Evolutionary conservation across 2,113 vertebrate species (phyloP).

Genomic region (Solenodon paradoxus): DNA sequence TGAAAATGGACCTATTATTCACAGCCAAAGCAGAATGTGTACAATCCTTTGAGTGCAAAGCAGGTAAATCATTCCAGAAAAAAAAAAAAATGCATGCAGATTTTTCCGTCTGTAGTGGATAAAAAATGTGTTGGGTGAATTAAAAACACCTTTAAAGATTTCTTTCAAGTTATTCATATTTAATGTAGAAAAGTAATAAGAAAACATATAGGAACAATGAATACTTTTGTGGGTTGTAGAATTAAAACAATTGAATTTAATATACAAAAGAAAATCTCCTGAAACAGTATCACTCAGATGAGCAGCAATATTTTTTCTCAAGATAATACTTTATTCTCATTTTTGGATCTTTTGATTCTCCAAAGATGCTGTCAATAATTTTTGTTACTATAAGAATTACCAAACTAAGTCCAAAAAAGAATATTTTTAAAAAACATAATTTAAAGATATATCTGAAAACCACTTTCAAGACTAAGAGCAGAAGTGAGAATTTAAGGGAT

Average conservation of each 20-base stretch:
- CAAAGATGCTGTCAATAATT: background rate
- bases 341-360: background rate
- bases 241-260: background rate
- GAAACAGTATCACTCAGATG: background rate
- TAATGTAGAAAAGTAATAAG: background rate
- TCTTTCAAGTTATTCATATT: background rate
- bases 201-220: background rate
- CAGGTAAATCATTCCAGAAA: background rate
- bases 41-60: background rate
- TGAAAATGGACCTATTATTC: background rate
- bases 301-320: background rate
- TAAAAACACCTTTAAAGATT: slow-evolving; percentile 31
- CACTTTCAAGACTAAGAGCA: background rate
- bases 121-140: slow-evolving; percentile 4
- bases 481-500: background rate
- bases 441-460: background rate
- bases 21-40: background rate
- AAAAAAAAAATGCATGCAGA: background rate
- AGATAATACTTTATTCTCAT: background rate
- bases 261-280: background rate
- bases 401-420: background rate
- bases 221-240: background rate
- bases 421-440: background rate
- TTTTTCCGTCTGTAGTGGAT: background rate
- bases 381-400: background rate